Evolutionary conservation across 1,140 invertebrate genomes (phyloP).

Genomic region (Oscheius sp.): DNA sequence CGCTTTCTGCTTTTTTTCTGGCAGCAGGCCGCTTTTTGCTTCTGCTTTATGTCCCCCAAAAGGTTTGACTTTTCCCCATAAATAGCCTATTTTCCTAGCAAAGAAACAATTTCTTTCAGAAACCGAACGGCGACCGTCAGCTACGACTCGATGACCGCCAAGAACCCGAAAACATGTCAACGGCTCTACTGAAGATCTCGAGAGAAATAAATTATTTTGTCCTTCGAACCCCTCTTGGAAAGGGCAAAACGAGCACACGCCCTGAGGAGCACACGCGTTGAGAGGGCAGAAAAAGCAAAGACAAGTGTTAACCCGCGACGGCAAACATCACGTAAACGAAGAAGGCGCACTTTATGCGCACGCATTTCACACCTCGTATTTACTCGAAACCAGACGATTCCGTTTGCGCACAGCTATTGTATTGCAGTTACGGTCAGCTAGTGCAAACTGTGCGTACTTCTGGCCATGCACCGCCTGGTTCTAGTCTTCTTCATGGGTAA

Average conservation of each 20-base stretch:
- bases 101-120: too few relatives aligned
- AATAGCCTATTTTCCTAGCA: too few relatives aligned
- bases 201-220: background rate
- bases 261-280: too few relatives aligned
- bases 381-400: background rate
- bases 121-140: constrained; percentile 31
- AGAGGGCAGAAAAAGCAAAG: background rate
- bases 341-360: constrained; percentile 6
- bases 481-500: background rate
- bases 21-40: too few relatives aligned
- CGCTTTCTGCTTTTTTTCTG: too few relatives aligned
- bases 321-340: constrained; percentile 8
- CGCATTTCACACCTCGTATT: constrained; percentile 4
- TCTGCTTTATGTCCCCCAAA: too few relatives aligned
- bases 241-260: too few relatives aligned
- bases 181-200: constrained; percentile 23
- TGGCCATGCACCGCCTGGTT: background rate
- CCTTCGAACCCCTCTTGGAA: background rate
- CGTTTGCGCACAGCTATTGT: constrained; percentile 6
- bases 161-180: constrained; percentile 30
- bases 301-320: background rate
- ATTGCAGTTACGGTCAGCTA: background rate
- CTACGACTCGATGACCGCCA: constrained; percentile 37
- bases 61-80: too few relatives aligned
- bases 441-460: background rate